Conservation (phyloP, 2,888 invertebrate genomes). For the Perdita meconis region DNA sequence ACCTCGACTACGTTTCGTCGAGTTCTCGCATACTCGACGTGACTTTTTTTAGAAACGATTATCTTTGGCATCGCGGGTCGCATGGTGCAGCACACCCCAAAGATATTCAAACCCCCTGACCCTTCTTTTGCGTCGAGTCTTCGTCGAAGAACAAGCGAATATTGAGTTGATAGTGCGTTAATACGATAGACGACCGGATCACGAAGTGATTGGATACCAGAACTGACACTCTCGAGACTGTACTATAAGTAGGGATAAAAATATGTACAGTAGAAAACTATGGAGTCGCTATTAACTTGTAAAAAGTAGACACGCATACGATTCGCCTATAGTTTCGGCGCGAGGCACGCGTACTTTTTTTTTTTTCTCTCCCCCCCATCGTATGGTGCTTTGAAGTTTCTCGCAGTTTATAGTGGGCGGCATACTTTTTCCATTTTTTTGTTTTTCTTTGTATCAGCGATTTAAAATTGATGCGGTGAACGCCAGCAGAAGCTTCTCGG, state of each 20-base stretch:
- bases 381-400: constrained; percentile 61
- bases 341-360: constrained; percentile 39
- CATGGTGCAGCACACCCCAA: constrained; percentile 31
- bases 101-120: constrained; percentile 36
- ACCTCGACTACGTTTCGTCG: no score
- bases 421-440: constrained; percentile 63
- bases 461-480: constrained; percentile 63
- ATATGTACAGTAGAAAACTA: constrained; percentile 76
- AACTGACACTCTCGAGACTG: constrained; percentile 57
- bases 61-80: constrained; percentile 49
- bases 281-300: constrained; percentile 76
- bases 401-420: constrained; percentile 65
- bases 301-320: constrained; percentile 74
- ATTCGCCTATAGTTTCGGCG: constrained; percentile 48
- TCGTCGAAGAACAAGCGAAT: constrained; percentile 53
- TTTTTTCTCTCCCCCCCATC: no score
- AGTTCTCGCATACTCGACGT: constrained; percentile 55
- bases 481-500: constrained; percentile 65
- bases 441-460: constrained; percentile 60
- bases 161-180: constrained; percentile 40
- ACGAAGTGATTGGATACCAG: constrained; percentile 62
- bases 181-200: constrained; percentile 53
- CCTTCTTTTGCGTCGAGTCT: not conserved
- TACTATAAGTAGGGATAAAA: constrained; percentile 68
- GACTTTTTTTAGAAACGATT: constrained; percentile 43